These are phyloP conservation scores for Scaptomyza reducta DNA, from an alignment of 2,888 invertebrate species.

Conservation along the genomic window DNA sequence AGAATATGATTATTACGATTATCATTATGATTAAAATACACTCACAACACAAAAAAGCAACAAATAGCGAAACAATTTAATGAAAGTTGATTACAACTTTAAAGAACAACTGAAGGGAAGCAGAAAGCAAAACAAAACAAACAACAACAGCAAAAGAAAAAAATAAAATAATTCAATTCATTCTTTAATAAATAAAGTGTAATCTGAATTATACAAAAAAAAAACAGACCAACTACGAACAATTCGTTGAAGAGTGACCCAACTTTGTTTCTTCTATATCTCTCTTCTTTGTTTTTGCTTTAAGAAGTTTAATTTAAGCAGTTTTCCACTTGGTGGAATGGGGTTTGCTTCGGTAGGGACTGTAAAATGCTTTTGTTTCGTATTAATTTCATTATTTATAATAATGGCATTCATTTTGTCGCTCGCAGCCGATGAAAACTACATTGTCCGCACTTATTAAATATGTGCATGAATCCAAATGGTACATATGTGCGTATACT, in stretches of 20 bases:
- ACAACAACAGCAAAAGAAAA: constrained; percentile 32
- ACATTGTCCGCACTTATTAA: constrained; percentile 21
- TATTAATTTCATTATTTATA: constrained; percentile 30
- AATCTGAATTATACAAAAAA: constrained; percentile 80
- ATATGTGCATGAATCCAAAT: constrained; percentile 11
- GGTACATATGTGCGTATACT: constrained; percentile 3
- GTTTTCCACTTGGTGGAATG: constrained; percentile 18
- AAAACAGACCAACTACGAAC: constrained; percentile 31
- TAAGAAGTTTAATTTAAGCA: constrained; percentile 32
- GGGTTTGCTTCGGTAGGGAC: neutral
- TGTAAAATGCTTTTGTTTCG: constrained; percentile 25
- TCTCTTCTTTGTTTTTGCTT: constrained; percentile 9
- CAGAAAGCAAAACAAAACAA: constrained; percentile 43
- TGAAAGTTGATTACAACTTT: constrained; percentile 52
- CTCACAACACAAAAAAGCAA: constrained; percentile 44
- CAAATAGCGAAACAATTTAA: constrained; percentile 19
- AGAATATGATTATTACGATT: constrained; percentile 46
- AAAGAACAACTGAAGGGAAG: constrained; percentile 47
- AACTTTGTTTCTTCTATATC: neutral
- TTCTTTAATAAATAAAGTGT: constrained; percentile 82
- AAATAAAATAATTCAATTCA: constrained; percentile 80
- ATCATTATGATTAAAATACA: constrained; percentile 39
- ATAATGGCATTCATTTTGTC: constrained; percentile 22
- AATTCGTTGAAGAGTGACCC: constrained; percentile 20
- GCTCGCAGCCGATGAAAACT: neutral